Evolutionary conservation across 2,888 invertebrate species (phyloP), one percentile per base, ranked within the genome.

Genomic region (Luffia ferchaultella): DNA sequence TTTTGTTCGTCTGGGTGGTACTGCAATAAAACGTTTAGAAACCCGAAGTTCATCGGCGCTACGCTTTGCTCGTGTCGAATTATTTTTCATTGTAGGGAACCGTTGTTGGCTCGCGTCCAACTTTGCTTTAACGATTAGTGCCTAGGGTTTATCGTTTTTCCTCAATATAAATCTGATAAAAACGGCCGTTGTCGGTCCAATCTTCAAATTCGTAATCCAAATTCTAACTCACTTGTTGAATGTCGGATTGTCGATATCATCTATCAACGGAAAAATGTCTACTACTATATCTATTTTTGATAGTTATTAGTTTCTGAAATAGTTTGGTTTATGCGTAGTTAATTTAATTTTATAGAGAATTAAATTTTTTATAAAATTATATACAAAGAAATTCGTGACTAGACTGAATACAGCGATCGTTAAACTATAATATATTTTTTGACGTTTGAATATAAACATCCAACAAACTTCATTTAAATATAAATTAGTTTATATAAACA

Each of bases 171-270:
- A 30, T 12, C 5, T 12, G 30, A 12, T 12, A 12, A 3, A n/a
- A n/a, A n/a, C n/a, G 48, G 60, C 67, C 75, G 74, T 82, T 79
- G 80, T 76, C 68, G 77, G 76, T 82, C 79, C 77, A 79, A 78
- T 73, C 17, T 12, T 16, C 7, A n/a, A 7, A 15, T 9, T 44
- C 7, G 7, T 44, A 9, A 40, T 7, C 12, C 12, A 40, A 40
- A 40, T 40, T 12, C 40, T 40, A 40, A 40, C 17, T 43, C 17
- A 43, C 16, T 16, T n/a, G n/a, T 43, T 43, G 17, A 43, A 16
- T n/a, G 43, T 43, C 43, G 43, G 5, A 3, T 5, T n/a, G n/a
- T 3, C 43, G 43, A 43, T 16, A n/a, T 43, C 7, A 3, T 12
- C 12, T 40, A 7, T 40, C 40, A n/a, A n/a, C n/a, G n/a, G n/a